Percentiles rank a stretch among this genome's conserved stretches.
Conservation (phyloP, 1,140 invertebrate genomes). For the Zaprionus lachaisei region DNA sequence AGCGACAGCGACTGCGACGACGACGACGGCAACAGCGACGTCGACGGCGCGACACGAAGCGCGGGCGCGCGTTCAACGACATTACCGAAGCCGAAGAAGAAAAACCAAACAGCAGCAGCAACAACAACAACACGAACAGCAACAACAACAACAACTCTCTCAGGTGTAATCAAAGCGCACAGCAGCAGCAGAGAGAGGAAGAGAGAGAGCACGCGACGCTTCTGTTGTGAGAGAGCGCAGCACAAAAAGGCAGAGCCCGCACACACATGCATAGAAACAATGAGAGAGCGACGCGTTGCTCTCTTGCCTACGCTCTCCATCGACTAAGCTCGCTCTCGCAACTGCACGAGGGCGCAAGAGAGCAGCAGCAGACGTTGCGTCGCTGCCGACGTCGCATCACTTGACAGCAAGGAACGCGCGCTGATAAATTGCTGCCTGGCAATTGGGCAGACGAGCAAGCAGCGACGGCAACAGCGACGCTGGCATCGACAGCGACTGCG, state of each 20-base stretch:
- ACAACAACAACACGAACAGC: constrained; percentile 23
- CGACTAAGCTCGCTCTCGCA: constrained; percentile 1
- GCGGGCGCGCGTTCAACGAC: constrained; percentile 69
- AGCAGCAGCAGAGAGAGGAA: constrained; percentile 37
- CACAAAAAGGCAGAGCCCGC: constrained; percentile 9
- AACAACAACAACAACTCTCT: constrained; percentile 53
- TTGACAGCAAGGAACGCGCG: constrained; percentile 40
- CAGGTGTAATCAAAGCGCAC: constrained; percentile 76
- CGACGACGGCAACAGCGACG: constrained; percentile 28
- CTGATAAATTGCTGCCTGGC: constrained; percentile 72
- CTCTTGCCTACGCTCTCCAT: too few relatives aligned
- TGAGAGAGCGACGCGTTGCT: constrained; percentile 2
- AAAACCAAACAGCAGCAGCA: constrained; percentile 68
- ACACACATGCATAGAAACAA: constrained; percentile 56
- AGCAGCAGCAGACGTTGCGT: constrained; percentile 10
- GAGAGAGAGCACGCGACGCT: not conserved
- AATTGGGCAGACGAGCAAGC: constrained; percentile 60
- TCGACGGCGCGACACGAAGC: constrained; percentile 27
- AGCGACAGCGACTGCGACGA: constrained; percentile 49
- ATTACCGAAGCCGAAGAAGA: constrained; percentile 63
- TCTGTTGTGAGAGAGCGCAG: constrained; percentile 6
- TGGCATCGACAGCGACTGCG: constrained; percentile 10
- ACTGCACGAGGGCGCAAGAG: constrained; percentile 31
- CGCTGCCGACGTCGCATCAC: constrained; percentile 42
- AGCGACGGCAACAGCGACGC: not conserved